Evolutionary conservation across 2,113 vertebrate genomes (phyloP), one percentile per base, ranked within the genome.

Genomic region (Calyptommatus sinebrachiatus): DNA sequence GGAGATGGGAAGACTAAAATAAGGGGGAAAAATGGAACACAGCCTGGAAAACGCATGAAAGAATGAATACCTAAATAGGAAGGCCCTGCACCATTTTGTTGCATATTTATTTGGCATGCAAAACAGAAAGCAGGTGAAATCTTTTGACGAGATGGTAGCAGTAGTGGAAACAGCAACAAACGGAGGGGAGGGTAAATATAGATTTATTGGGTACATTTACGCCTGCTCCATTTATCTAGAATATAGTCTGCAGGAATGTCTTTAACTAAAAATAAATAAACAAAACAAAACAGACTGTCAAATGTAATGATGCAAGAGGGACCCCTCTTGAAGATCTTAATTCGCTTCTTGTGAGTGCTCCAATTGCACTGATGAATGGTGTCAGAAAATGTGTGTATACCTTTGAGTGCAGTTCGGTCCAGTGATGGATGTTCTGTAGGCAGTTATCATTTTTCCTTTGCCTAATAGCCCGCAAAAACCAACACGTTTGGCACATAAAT

Each of bases 291-390:
- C 11, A 14, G 1, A 4, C 48, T 1, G 0, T 71, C 75, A 0
- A 72, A 67, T 76, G 2, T 66, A 87, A 61, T 63, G 6, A 61
- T 50, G 14, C 45, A 29, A 18, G 21, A 75, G 79, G 74, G 71
- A 46, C 53, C 31, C 10, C n/a, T 1, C 75, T 86, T 81, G 66
- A 0, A 41, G 81, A 71, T 14, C 1, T 85, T 84, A 70, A 31
- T 86, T 53, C 71, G 70, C 12, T 2, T 76, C 79, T 79, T 82
- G 41, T 76, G 63, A 82, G 10, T 62, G 48, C n/a, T 73, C 4
- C 29, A 77, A 41, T 67, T 50, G 83, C 82, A 85, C 77, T 75
- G 77, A 78, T 69, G 2, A 80, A 79, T 89, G 80, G 10, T 57
- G 2, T 16, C 73, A 69, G 31, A 12, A 3, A 66, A 45, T 26